These are phyloP conservation scores for Castor canadensis DNA, from an alignment of 2,113 vertebrate species.

Conservation along the genomic window DNA sequence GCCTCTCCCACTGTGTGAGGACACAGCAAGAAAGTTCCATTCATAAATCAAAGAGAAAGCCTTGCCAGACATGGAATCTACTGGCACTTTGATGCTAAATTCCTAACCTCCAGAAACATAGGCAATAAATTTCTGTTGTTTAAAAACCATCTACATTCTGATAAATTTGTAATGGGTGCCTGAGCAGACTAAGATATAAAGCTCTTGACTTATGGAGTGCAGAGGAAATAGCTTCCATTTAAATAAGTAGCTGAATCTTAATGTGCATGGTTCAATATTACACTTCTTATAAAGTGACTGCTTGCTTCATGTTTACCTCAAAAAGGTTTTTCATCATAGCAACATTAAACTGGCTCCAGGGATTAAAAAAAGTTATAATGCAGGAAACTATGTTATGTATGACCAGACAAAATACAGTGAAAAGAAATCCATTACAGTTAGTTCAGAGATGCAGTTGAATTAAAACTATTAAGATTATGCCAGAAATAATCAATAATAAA, in stretches of 20 bases:
- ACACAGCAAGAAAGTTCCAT: background rate
- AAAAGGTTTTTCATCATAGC: background rate
- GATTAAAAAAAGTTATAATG: background rate
- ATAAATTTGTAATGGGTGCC: background rate
- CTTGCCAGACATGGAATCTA: background rate
- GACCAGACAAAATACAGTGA: background rate
- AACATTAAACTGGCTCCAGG: background rate
- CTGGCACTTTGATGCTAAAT: background rate
- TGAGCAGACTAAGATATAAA: background rate
- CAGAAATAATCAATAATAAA: background rate
- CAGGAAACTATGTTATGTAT: background rate
- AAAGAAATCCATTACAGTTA: background rate
- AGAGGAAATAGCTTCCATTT: background rate
- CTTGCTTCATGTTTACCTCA: background rate
- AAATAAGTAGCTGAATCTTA: background rate
- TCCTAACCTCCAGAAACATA: background rate
- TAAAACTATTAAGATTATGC: background rate
- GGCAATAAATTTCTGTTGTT: background rate
- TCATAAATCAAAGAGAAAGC: background rate
- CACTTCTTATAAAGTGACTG: background rate
- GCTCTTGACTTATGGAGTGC: background rate
- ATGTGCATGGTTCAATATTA: background rate
- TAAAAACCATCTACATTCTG: background rate
- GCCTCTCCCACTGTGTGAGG: too few relatives aligned
- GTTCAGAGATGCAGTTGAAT: background rate